Conservation (phyloP, 2,113 vertebrate genomes). For the Microcebus tavaratra region DNA sequence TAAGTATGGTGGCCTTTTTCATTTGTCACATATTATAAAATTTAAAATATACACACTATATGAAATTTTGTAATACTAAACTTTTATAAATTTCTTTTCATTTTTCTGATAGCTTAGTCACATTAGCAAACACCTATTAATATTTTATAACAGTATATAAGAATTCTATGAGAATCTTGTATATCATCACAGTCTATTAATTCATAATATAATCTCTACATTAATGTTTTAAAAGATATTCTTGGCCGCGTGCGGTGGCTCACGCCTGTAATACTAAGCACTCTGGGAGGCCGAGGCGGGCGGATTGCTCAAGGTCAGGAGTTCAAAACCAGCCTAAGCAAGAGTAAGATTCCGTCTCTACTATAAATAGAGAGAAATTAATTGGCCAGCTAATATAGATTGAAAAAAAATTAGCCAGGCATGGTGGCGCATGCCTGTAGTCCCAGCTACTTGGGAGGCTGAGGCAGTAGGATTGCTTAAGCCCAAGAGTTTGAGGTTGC, state of each 20-base stretch:
- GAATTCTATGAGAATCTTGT: not conserved
- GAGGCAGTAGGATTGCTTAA: too few relatives aligned
- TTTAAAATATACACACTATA: not conserved
- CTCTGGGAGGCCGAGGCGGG: too few relatives aligned
- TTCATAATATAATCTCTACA: not conserved
- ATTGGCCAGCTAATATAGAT: too few relatives aligned
- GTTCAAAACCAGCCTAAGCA: too few relatives aligned
- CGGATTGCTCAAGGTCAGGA: too few relatives aligned
- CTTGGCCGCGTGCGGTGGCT: not conserved
- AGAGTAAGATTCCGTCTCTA: too few relatives aligned
- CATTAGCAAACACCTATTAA: not conserved
- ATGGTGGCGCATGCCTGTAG: too few relatives aligned
- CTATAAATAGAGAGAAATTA: too few relatives aligned
- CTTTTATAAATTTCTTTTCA: not conserved
- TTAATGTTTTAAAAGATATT: slow-evolving; percentile 27
- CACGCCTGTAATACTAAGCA: too few relatives aligned
- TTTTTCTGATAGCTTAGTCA: not conserved
- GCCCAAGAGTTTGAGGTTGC: too few relatives aligned
- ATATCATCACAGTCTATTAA: not conserved
- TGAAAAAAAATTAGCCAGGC: too few relatives aligned
- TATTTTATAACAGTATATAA: not conserved
- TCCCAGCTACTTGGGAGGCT: too few relatives aligned
- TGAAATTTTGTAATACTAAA: not conserved
- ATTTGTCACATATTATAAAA: not conserved
- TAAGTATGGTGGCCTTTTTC: not conserved